Conservation (phyloP, 2,888 invertebrate genomes). For the Platycnemis pennipes region DNA sequence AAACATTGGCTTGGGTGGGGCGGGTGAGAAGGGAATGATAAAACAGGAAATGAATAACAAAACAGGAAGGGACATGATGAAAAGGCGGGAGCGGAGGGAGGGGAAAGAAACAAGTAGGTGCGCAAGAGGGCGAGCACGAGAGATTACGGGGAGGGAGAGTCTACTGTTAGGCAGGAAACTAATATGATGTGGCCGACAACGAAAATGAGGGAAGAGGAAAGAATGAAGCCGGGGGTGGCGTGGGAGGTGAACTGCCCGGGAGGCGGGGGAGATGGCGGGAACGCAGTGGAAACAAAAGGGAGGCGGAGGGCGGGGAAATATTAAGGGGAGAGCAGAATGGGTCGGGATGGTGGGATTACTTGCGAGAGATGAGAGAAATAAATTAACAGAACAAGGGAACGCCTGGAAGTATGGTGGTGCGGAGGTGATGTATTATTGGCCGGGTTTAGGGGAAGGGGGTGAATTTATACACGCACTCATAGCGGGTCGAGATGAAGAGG, state of each 20-base stretch:
- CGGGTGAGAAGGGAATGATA: neutral
- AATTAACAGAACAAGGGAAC: neutral
- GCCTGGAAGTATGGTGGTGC: neutral
- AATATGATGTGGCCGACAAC: neutral
- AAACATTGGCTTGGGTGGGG: neutral
- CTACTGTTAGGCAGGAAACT: neutral
- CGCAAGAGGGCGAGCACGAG: neutral
- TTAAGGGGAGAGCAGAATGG: neutral
- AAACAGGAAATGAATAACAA: conserved; percentile 11
- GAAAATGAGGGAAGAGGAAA: neutral
- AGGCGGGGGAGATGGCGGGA: neutral
- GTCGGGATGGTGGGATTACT: neutral
- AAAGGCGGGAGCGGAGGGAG: neutral
- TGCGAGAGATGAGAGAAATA: neutral
- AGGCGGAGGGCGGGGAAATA: neutral
- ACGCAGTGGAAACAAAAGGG: neutral
- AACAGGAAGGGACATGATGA: neutral
- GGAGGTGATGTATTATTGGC: neutral
- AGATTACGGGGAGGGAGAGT: neutral
- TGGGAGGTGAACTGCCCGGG: neutral
- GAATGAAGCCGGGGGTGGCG: neutral
- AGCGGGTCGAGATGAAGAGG: no score
- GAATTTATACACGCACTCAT: no score
- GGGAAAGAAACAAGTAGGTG: neutral
- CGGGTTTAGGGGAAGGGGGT: neutral